Base-by-base conservation (phyloP, 1,140 invertebrate species). In the Thrips palmi region DNA sequence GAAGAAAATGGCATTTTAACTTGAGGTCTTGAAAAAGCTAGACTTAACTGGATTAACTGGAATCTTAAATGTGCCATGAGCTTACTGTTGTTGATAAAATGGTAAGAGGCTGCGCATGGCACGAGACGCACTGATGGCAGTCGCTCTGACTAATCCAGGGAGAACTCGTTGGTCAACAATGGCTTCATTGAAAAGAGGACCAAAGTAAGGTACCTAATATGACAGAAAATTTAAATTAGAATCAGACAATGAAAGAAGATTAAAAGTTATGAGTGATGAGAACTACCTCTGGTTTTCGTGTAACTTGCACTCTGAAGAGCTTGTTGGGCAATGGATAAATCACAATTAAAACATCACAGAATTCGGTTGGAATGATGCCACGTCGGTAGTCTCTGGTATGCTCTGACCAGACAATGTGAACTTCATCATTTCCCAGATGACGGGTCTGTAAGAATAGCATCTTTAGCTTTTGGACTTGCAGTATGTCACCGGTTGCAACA, bases 381-480 rank as follows among this genome's bases (percentile, higher is more conserved):
- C 93, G 68, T 39, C 92, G 71, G 64, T 98, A 99, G 52, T 94
- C 87, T 36, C 91, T 67, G 55, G 67, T 72, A 57, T 98, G 91
- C 56, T 99, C 94, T 15, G 89, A 96, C 94, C 94, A 99, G 11
- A 99, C 89, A 42, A 98, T 93, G 53, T 98, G 93, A 23, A 98
- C 87, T 63, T 98, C 94, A 62, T 99, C 94, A 60, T 99, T 99
- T 28, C 92, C 92, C 35, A 97, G 63, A 67, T 97, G 93, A 8
- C 86, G 71, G 15, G 88, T 88, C 79, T 88, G 49, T 10, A 58
- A 62, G 52, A 50, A 37, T 46, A 40, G 46, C 43, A 28, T 23
- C 5, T 44, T 11, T 45, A 20, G 14, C 3, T 28, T 28, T 25
- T 24, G 6, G 29, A 36, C 4, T 8, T 12, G 34, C 6, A 22